Conservation (phyloP, 2,888 invertebrate species). For the Lagria hirta region DNA sequence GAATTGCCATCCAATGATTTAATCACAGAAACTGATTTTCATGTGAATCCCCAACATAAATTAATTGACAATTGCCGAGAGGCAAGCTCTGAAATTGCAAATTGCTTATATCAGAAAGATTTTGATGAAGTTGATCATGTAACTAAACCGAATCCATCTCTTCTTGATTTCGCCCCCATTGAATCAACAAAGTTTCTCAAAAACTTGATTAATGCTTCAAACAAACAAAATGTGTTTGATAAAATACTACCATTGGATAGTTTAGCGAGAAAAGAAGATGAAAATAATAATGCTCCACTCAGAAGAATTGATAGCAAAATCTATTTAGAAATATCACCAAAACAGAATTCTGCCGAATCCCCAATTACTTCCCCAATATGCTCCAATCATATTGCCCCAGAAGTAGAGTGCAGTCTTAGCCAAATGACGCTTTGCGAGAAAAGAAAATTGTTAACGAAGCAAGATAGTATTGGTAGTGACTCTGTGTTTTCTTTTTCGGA, state of each 20-base stretch:
- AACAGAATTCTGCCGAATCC: slow-evolving; percentile 4
- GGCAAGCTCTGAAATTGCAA: slow-evolving; percentile 7
- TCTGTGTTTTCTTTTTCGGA: slow-evolving; percentile 23
- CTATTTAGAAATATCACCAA: slow-evolving; percentile 6
- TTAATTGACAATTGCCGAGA: slow-evolving; percentile 6
- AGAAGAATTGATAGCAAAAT: slow-evolving; percentile 7
- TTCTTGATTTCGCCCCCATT: neutral
- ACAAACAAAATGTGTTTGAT: slow-evolving; percentile 8
- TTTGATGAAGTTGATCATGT: slow-evolving; percentile 4
- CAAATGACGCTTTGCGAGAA: slow-evolving; percentile 31
- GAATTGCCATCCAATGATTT: slow-evolving; percentile 2
- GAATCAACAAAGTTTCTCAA: slow-evolving; percentile 12
- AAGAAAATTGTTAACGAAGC: slow-evolving; percentile 31
- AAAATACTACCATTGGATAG: slow-evolving; percentile 3
- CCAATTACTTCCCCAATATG: slow-evolving; percentile 44
- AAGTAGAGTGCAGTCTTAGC: slow-evolving; percentile 32
- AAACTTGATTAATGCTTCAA: slow-evolving; percentile 11
- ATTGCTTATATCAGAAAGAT: slow-evolving; percentile 8
- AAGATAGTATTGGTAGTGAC: slow-evolving; percentile 22
- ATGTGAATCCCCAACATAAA: slow-evolving; percentile 7
- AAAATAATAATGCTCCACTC: slow-evolving; percentile 7
- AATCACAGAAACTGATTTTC: neutral
- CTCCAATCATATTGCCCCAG: slow-evolving; percentile 40
- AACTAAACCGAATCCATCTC: neutral
- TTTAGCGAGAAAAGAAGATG: slow-evolving; percentile 4